Base-by-base conservation (phyloP, 23 tunicate species). In the Halocynthia roretzi region DNA sequence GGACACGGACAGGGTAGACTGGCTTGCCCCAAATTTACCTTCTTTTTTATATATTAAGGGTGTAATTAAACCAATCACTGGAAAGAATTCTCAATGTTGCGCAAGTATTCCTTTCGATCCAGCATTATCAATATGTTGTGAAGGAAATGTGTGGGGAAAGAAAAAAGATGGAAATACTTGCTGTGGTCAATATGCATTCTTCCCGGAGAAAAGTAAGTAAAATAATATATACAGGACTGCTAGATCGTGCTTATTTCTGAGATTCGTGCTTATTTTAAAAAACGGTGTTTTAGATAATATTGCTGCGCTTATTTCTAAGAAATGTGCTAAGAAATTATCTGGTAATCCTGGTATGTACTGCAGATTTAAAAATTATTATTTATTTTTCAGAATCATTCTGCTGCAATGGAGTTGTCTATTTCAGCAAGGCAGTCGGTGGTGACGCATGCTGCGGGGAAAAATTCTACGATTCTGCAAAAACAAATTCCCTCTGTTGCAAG, bases 381-480 rank as follows among this genome's bases (percentile, higher is more conserved):
- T 62, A 49, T 67, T 23, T 62, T 65, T 62, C 48, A 92, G 98
- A 82, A 17, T 82, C 83, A 23, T 86, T 85, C 60, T 92, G 98
- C 68, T 82, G 87, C 82, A 77, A 86, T 14, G 92, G 91, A 19
- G 85, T 68, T 14, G 85, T 92, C 19, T 80, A 75, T 76, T 74
- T 71, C 8, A 12, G 67, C 0, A 87, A 62, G 7, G 87, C 79
- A 12, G 77, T 75, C 44, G 87, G 84, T 8, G 98, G 98, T 4
- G 79, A 92, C 78, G 69, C 87, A n/a, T 85, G 98, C 56, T 92
- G 98, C 61, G 98, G 98, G 2, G 78, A 74, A 8, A 22, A 74
- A n/a, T 74, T 74, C 21, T 74, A 52, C 4, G 14, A 54, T 44
- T 14, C 62, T 10, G 6, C 15, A 2, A 64, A 54, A 50, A 48